Evolutionary conservation across 64 coral and sea anemone genomes (phyloP), one percentile per base, ranked within the genome.

Genomic region (Montipora sp.): DNA sequence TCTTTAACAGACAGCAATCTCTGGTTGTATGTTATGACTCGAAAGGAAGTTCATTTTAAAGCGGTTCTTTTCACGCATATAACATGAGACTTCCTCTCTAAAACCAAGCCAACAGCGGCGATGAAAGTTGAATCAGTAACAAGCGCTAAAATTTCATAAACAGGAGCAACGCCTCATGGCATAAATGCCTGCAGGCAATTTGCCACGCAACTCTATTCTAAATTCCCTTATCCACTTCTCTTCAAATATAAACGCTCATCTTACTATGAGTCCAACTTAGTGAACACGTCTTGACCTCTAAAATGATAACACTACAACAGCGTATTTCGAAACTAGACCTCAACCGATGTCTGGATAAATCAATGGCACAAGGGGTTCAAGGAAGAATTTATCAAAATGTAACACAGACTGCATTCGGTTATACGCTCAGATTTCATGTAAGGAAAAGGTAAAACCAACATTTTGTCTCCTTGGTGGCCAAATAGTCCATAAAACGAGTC

Each of bases 131-230:
- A 79, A 79, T 51, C n/a, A 19, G 9, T 6, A 57, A 24, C 48
- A 79, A 18, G 49, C 48, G 77, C 50, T 79, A 79, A 57, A n/a
- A 79, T 79, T 79, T 79, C 77, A 79, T 51, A 19, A 51, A 73
- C 2, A 21, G n/a, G 14, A 69, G 1, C 18, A 21, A 73, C 23
- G n/a, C 21, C 22, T 19, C 71, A 73, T 27, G 22, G 19, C 18
- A 22, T 9, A 21, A 7, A 5, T 73, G 71, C 71, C 5, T 24
- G 23, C 4, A 73, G 19, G 71, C 19, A 67, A 16, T 18, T 12
- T 12, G 11, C 18, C 13, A 14, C 15, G 4, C 18, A 16, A 19
- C 4, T 67, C 27, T 67, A 16, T 19, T 67, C 63, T 27, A 27
- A 14, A 19, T 67, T 67, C 75, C 36, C 47, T 3, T 50, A 3